phyloP scores from a whole-genome alignment of 1,140 invertebrate species.

The Amphibalanus amphitrite region DNA sequence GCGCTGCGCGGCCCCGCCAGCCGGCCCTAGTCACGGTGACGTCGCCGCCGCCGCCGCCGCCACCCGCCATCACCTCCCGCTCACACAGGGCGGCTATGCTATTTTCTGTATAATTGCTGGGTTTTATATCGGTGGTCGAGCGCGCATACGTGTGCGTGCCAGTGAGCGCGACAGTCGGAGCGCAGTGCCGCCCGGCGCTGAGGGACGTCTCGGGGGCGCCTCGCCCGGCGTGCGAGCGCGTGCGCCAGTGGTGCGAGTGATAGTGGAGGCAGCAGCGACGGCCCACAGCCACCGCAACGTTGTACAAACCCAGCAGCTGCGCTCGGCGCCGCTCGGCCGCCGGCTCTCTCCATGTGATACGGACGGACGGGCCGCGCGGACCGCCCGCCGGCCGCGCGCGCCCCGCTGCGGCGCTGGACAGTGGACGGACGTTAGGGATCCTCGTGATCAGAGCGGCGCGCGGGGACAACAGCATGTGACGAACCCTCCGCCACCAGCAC shows the following conservation, averaged over 20 bases:
- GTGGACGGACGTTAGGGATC: too few relatives aligned
- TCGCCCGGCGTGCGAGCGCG: too few relatives aligned
- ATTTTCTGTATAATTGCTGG: not conserved
- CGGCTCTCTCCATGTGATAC: not conserved
- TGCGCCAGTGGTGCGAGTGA: not conserved
- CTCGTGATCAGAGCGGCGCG: too few relatives aligned
- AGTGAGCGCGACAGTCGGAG: too few relatives aligned
- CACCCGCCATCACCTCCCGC: too few relatives aligned
- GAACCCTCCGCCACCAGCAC: not conserved
- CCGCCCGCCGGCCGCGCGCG: too few relatives aligned
- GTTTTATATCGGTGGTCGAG: not conserved
- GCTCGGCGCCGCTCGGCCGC: too few relatives aligned
- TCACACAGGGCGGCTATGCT: not conserved
- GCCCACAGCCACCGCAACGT: not conserved
- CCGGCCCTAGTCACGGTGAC: not conserved
- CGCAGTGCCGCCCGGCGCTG: not conserved
- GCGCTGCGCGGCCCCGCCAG: too few relatives aligned
- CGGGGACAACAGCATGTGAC: not conserved
- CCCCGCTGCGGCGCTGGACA: too few relatives aligned
- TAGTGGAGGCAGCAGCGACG: not conserved
- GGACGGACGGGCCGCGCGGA: too few relatives aligned
- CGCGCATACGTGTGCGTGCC: too few relatives aligned
- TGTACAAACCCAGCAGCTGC: not conserved
- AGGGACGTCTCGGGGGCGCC: not conserved
- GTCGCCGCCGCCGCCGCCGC: too few relatives aligned